Evolutionary conservation across 2,888 invertebrate genomes (phyloP).

Genomic region (Diarsia mendica): DNA sequence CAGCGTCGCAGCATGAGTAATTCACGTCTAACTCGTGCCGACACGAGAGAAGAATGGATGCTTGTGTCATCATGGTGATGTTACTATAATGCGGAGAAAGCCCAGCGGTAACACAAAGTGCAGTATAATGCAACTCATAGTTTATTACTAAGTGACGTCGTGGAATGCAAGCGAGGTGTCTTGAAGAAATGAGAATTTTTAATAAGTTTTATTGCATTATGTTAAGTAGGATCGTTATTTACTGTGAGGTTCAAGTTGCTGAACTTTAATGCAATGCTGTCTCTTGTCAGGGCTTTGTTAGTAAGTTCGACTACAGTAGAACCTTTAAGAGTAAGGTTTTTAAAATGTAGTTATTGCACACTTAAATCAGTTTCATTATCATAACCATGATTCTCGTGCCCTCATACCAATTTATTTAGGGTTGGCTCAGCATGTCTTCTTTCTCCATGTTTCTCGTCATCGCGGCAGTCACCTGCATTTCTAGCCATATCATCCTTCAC

Average conservation of each 20-base stretch:
- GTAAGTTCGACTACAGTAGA: neutral
- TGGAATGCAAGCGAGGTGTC: conserved; percentile 38
- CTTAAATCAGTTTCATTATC: neutral
- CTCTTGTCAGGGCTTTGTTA: neutral
- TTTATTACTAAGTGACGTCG: conserved; percentile 37
- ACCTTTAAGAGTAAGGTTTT: neutral
- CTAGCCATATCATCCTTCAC: no score
- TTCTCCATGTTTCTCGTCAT: no score
- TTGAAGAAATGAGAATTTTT: conserved; percentile 41
- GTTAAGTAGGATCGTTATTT: conserved; percentile 16
- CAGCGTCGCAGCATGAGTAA: conserved; percentile 6
- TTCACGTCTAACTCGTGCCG: conserved; percentile 11
- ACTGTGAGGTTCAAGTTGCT: neutral
- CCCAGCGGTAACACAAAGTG: conserved; percentile 34
- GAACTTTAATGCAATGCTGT: conserved; percentile 24
- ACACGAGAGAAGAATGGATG: conserved; percentile 32
- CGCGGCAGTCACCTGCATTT: no score
- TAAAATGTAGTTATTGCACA: neutral
- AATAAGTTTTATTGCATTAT: conserved; percentile 38
- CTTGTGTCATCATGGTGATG: conserved; percentile 37
- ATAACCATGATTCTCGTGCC: no score
- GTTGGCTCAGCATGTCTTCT: no score
- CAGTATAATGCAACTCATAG: conserved; percentile 45
- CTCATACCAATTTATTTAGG: no score
- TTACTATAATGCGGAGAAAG: conserved; percentile 39